Percentiles rank a stretch among this genome's conserved stretches.
These are phyloP conservation scores for Drosophila nasuta DNA, from an alignment of 1,140 invertebrate genomes.

Conservation along the genomic window DNA sequence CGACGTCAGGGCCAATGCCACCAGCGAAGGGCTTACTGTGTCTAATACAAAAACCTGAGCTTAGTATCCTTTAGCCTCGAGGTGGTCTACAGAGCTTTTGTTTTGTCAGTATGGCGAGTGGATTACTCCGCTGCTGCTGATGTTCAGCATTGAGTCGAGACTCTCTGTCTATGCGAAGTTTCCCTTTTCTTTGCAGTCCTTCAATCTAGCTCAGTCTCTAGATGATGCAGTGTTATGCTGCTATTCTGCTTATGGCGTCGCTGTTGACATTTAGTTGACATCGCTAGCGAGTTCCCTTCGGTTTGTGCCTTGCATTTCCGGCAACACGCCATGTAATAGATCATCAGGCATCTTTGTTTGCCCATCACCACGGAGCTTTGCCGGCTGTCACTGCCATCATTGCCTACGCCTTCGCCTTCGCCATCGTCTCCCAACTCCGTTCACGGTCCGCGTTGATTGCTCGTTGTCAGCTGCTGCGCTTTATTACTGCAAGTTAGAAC, in stretches of 20 bases:
- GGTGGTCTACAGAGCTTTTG: conserved; percentile 19
- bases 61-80: background rate
- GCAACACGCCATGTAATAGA: conserved; percentile 66
- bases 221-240: conserved; percentile 19
- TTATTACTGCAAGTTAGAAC: conserved; percentile 64
- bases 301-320: conserved; percentile 52
- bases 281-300: conserved; percentile 16
- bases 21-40: conserved; percentile 35
- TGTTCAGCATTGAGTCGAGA: background rate
- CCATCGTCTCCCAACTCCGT: background rate
- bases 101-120: conserved; percentile 24
- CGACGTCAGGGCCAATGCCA: conserved; percentile 61
- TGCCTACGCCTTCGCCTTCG: conserved; percentile 3
- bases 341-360: conserved; percentile 77
- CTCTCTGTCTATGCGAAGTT: conserved; percentile 34
- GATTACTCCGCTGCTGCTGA: conserved; percentile 14
- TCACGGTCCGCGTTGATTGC: conserved; percentile 49
- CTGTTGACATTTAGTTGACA: conserved; percentile 81
- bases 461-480: conserved; percentile 69
- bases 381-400: conserved; percentile 21
- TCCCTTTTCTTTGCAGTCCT: conserved; percentile 44
- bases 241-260: conserved; percentile 60
- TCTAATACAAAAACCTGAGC: conserved; percentile 32
- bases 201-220: conserved; percentile 15
- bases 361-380: conserved; percentile 57